Base-by-base conservation (phyloP, 2,113 vertebrate genomes). In the Apodemus speciosus region DNA sequence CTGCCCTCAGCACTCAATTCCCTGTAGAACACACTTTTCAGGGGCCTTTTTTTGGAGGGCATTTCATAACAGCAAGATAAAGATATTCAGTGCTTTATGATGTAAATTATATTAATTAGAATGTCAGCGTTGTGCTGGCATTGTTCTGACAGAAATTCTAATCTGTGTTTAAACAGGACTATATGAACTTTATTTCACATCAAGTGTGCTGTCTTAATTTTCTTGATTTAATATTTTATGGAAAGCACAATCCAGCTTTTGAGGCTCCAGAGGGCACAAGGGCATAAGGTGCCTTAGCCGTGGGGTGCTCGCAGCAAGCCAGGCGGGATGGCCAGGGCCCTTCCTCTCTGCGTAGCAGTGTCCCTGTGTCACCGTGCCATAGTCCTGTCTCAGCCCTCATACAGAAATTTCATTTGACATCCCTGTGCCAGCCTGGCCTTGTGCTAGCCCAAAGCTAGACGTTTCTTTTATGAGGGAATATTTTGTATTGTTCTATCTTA, bases 131-230 rank as follows among this genome's bases (percentile, higher is more conserved):
- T 98, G 98, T 97, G 96, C 95, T 97, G 96, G 92, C 95, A 97
- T 97, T 98, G 98, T 89, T 97, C 97, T 98, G 97, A 97, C 97
- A 98, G 97, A 98, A 98, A 97, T 97, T 97, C 95, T 98, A 98
- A 98, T 97, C 98, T 98, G 94, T 98, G 96, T 98, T 98, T 98
- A 98, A 98, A 98, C 97, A 98, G 97, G 96, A 97, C 95, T 97
- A 93, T 97, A 97, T 97, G 97, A 98, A 98, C 97, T 98, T 98
- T 97, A 97, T 15, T 97, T 98, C 95, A 83, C 92, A 93, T 97
- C 97, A 98, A 98, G 89, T 95, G 96, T 96, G 94, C 92, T 97
- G 97, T 97, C 97, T 97, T 97, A 96, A 97, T 97, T 97, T 97
- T 93, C 85, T 96, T 97, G 95, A 85, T 60, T 97, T 95, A 97